Conservation (phyloP, 1,140 invertebrate genomes). For the Prorops nasuta region DNA sequence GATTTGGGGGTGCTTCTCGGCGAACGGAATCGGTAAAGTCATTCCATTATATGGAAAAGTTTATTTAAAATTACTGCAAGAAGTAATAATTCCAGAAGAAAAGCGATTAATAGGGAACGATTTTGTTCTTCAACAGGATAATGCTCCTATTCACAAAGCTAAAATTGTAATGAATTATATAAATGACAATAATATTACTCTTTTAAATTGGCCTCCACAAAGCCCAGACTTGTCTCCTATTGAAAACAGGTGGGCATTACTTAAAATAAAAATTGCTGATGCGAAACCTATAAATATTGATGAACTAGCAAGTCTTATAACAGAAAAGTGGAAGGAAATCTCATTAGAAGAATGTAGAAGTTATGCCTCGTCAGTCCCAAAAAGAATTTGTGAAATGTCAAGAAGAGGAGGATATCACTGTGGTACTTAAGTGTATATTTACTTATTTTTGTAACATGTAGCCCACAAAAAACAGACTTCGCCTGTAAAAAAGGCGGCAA, state of each 20-base stretch:
- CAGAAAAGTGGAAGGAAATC: no score
- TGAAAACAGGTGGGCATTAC: not conserved
- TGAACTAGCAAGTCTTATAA: not conserved
- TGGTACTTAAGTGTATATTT: not conserved
- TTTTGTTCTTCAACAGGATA: not conserved
- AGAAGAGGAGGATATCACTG: no score
- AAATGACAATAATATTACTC: not conserved
- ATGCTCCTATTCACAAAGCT: not conserved
- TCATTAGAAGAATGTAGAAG: no score
- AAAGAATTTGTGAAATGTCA: no score
- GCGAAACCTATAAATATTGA: not conserved
- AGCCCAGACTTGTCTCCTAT: not conserved
- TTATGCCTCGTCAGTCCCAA: no score
- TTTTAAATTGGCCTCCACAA: not conserved
- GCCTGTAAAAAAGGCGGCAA: no score
- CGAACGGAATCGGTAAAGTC: not conserved
- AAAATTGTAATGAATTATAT: not conserved
- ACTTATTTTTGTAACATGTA: not conserved
- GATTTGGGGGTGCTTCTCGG: not conserved
- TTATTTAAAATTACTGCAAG: not conserved
- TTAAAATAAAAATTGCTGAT: not conserved
- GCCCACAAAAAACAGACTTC: no score
- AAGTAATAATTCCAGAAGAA: not conserved
- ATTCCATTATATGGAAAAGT: not conserved
- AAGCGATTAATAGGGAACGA: not conserved